phyloP scores from a whole-genome alignment of 2,797 vertebrate genomes.

The Loriculus beryllinus region DNA sequence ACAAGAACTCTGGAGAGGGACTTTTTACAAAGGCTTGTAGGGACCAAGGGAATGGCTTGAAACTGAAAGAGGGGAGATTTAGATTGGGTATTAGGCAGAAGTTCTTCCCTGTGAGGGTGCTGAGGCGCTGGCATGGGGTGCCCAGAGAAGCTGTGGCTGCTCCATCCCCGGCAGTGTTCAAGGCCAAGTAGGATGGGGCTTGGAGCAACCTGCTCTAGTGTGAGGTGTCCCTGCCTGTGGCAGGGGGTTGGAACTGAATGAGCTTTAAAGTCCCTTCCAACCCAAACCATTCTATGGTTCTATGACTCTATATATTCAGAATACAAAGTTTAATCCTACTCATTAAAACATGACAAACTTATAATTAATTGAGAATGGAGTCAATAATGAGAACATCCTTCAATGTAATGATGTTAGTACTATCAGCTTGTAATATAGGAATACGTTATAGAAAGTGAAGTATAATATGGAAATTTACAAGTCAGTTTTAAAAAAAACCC shows the following conservation, averaged over 20 bases:
- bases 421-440: constrained; percentile 27
- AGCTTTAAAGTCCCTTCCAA: not conserved
- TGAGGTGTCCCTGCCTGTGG: not conserved
- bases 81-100: not conserved
- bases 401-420: constrained; percentile 46
- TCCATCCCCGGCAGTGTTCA: not conserved
- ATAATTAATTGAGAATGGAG: constrained; percentile 57
- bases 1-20: not conserved
- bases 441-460: not conserved
- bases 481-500: not conserved
- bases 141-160: not conserved
- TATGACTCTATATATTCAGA: not conserved
- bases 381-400: constrained; percentile 58
- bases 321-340: constrained; percentile 52
- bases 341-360: constrained; percentile 53
- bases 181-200: not conserved
- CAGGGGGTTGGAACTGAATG: not conserved
- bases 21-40: not conserved
- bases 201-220: not conserved
- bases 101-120: not conserved
- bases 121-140: not conserved
- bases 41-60: not conserved
- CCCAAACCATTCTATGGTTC: not conserved
- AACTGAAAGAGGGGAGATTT: not conserved
- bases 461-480: not conserved